Base-by-base conservation (phyloP, 1,140 invertebrate genomes). In the Cryptotermes secundus region DNA sequence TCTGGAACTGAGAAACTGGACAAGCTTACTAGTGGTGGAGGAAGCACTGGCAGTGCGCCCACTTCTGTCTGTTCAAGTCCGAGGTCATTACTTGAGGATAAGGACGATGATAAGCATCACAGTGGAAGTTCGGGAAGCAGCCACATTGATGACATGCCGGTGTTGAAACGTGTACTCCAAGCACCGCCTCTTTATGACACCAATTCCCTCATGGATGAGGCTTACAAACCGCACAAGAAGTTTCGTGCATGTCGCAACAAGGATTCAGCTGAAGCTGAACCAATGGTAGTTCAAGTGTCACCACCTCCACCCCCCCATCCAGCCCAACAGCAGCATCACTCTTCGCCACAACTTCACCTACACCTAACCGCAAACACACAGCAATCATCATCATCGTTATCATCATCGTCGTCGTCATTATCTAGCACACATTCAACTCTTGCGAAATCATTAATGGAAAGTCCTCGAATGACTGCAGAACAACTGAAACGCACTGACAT, bases 141-240 rank as follows among this genome's bases (percentile, higher is more conserved):
- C 49, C 85, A 92, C 79, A 94, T 96, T 24, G 96, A 97, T 88
- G 96, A 97, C 87, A 98, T 98, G 97, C 97, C 97, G 0, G 96
- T 98, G 84, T 90, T 98, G 83, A 98, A 98, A 88, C 93, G 97
- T 36, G 97, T 97, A 0, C 92, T 98, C 1, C 96, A 98, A 89
- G 97, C 97, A 2, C 97, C 97, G 1, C 97, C 97, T 0, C 90
- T 97, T 2, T 96, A 96, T 89, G 95, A 96, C 87, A 96, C 96
- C 79, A 96, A 96, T 87, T 95, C 95, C 1, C 89, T 98, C 65
- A 97, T 98, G 96, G 96, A 97, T 88, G 96, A 97, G 89, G 96
- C 96, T 1, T 98, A 98, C 91, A 96, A 97, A 87, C 96, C 96
- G 80, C 97, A 98, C 91, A 98, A 98, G 89, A 98, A 98, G 89